Evolutionary conservation across 2,797 vertebrate species (phyloP).

Genomic region (Sebastes ruberrimus): DNA sequence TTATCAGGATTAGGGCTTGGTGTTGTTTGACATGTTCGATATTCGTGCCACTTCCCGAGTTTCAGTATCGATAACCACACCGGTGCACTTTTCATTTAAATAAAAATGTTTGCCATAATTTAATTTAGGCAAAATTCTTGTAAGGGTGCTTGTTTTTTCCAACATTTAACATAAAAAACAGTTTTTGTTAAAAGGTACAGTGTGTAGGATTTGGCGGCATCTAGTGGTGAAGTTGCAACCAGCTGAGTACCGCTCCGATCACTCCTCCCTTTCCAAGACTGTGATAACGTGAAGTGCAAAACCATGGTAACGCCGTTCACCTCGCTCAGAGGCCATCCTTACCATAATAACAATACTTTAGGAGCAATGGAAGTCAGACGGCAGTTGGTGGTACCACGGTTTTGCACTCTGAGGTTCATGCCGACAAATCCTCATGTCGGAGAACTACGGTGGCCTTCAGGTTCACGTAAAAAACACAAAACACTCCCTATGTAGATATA

Average conservation of each 20-base stretch:
- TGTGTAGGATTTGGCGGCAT: neutral
- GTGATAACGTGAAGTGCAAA: neutral
- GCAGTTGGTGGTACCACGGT: no score
- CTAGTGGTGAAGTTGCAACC: neutral
- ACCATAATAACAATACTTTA: accelerated
- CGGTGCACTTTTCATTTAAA: neutral
- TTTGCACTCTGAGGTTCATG: neutral
- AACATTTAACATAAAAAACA: neutral
- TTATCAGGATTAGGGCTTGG: neutral
- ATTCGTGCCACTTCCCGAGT: neutral
- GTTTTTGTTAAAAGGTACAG: neutral
- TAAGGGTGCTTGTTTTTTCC: neutral
- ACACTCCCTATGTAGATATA: no score
- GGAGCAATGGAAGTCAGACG: neutral
- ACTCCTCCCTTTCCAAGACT: no score
- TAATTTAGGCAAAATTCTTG: no score
- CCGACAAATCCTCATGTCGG: neutral
- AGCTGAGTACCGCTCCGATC: no score
- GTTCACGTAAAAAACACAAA: no score
- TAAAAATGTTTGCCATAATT: neutral
- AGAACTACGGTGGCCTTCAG: no score
- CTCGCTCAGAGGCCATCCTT: neutral
- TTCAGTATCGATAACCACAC: neutral
- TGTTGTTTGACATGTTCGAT: neutral
- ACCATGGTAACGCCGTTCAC: neutral